Evolutionary conservation across 2,113 vertebrate genomes (phyloP).

Genomic region (Brevimyrus niger): DNA sequence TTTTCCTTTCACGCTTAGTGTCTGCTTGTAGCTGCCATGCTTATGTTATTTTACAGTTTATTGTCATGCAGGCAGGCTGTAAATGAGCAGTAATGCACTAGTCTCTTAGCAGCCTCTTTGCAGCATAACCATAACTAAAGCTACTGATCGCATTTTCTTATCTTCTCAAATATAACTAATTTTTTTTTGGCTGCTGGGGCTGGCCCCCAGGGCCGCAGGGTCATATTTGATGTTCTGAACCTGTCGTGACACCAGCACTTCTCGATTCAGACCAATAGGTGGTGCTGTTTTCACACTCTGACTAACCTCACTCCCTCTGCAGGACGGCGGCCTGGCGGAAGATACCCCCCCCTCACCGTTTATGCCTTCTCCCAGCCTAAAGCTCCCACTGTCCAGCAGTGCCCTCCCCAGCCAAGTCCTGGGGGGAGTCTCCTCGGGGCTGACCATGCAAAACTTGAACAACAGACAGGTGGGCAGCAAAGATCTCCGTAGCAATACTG

Average conservation of each 20-base stretch:
- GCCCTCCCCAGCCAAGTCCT: slow-evolving; percentile 92
- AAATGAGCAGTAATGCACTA: neutral
- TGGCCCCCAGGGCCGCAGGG: neutral
- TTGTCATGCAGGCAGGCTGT: neutral
- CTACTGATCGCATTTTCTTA: no score
- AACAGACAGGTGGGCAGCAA: slow-evolving; percentile 87
- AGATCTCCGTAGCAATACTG: neutral
- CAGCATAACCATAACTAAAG: neutral
- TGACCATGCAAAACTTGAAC: slow-evolving; percentile 99
- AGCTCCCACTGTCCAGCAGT: slow-evolving; percentile 94
- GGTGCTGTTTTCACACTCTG: neutral
- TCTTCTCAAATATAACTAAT: neutral
- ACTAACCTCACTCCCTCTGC: slow-evolving; percentile 54
- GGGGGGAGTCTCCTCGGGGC: slow-evolving; percentile 88
- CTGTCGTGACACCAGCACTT: neutral
- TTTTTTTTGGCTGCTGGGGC: neutral
- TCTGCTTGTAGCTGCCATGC: neutral
- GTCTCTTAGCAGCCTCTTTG: neutral
- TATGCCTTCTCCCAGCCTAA: slow-evolving; percentile 99
- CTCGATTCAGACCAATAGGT: neutral
- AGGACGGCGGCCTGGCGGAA: slow-evolving; percentile 94
- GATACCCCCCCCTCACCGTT: slow-evolving; percentile 95
- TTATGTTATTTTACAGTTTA: neutral
- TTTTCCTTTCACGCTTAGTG: neutral
- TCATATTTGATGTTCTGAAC: neutral